Evolutionary conservation across 2,888 invertebrate genomes (phyloP).

Genomic region (Ctenicera cuprea): DNA sequence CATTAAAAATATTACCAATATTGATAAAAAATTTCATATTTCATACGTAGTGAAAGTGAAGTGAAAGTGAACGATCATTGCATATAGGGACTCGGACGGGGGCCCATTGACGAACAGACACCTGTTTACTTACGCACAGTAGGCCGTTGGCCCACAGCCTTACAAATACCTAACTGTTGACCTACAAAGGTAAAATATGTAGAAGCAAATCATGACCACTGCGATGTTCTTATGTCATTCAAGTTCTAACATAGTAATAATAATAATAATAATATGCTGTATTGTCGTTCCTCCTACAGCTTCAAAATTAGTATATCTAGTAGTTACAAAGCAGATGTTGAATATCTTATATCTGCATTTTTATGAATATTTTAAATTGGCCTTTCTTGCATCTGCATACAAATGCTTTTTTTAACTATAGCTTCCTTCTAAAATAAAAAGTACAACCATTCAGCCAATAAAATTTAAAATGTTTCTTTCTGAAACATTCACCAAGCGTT

Average conservation of each 20-base stretch:
- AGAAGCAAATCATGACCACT: not conserved
- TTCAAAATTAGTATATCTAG: too few species aligned
- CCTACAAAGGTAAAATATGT: constrained; percentile 7
- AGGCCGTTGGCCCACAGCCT: constrained; percentile 28
- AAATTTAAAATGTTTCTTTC: too few species aligned
- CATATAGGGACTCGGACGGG: constrained; percentile 3
- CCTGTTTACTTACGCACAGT: constrained; percentile 31
- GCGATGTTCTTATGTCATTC: not conserved
- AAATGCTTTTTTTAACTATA: too few species aligned
- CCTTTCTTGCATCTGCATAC: too few species aligned
- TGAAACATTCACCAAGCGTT: too few species aligned
- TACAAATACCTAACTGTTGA: constrained; percentile 27
- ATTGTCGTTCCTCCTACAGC: too few species aligned
- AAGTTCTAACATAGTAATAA: not conserved
- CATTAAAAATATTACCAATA: not conserved
- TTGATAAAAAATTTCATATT: constrained; percentile 33
- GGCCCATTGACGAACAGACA: constrained; percentile 33
- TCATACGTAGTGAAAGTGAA: constrained; percentile 44
- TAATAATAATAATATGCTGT: too few species aligned
- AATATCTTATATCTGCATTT: too few species aligned
- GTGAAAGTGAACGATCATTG: constrained; percentile 40
- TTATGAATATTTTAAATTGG: too few species aligned
- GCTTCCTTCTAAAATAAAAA: too few species aligned
- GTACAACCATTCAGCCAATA: too few species aligned
- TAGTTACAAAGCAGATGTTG: too few species aligned